Conservation (phyloP, 2,797 vertebrate species). For the Synanceia verrucosa region DNA sequence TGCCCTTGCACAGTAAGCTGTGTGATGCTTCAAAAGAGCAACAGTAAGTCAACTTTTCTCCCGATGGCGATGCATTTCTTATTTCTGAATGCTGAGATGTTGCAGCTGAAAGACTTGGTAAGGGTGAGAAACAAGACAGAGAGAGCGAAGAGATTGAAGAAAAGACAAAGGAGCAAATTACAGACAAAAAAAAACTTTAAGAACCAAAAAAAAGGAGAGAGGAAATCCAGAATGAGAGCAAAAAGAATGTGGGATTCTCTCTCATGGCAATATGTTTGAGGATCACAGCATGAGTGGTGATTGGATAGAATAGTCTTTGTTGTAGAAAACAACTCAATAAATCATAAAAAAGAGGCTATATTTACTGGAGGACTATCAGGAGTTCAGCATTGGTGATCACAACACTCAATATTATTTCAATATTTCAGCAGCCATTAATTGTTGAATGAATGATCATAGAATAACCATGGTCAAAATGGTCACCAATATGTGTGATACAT, state of each 20-base stretch:
- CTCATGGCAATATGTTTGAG: slow-evolving; percentile 18
- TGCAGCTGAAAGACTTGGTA: background rate
- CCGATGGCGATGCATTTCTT: slow-evolving; percentile 37
- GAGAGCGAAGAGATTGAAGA: background rate
- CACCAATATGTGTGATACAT: no score
- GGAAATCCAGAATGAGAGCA: slow-evolving; percentile 23
- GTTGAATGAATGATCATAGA: background rate
- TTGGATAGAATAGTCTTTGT: slow-evolving; percentile 5
- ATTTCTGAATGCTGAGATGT: background rate
- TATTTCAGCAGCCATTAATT: background rate
- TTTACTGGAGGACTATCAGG: slow-evolving; percentile 1
- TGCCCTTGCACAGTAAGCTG: slow-evolving; percentile 12
- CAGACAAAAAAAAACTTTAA: slow-evolving; percentile 10
- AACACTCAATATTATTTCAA: background rate
- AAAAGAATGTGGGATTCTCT: slow-evolving; percentile 34
- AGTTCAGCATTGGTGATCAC: slow-evolving; percentile 28
- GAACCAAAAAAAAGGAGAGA: slow-evolving; percentile 1
- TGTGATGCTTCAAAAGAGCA: slow-evolving; percentile 52
- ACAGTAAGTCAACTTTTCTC: slow-evolving; percentile 35
- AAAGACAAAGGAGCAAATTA: slow-evolving; percentile 40
- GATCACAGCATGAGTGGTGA: slow-evolving; percentile 4
- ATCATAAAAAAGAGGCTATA: background rate
- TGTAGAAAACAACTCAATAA: slow-evolving; percentile 18
- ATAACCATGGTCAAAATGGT: background rate
- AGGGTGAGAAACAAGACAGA: slow-evolving; percentile 1